Base-by-base conservation (phyloP, 1,140 invertebrate genomes). In the Bombus superbus region DNA sequence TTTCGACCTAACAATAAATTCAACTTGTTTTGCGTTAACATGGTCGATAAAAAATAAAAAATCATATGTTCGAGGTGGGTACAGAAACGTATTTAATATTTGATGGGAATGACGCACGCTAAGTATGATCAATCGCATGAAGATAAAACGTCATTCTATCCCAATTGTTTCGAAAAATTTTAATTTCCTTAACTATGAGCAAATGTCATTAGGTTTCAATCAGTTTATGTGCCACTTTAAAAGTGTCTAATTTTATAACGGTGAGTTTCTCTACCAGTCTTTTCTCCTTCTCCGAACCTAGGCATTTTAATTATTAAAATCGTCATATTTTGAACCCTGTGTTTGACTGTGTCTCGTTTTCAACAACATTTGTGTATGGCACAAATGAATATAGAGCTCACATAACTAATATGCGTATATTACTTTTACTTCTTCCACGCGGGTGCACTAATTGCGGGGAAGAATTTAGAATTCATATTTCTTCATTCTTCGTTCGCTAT, bases 211-310 rank as follows among this genome's bases (percentile, higher is more conserved):
- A 83, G 44, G 59, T 87, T 88, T 88, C 66, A 47, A 85, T 88
- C 73, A 38, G 84, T 80, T 76, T 88, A 83, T 62, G 69, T 75
- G 62, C 59, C 86, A 81, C 68, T 81, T 88, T 89, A 77, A 18
- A 78, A 85, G 69, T 84, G 68, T 84, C 88, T 92, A 92, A 79
- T 83, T 93, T 84, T 90, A 90, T 83, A 91, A 86, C 88, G 88
- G 82, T 85, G 86, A 88, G 75, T 91, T 91, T 91, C 69, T 92
- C 91, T 93, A 93, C 91, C 93, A 94, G 93, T 94, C 93, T 94
- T 94, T 91, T 92, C 78, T 93, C 86, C 85, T 91, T 93, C 84
- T 91, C 93, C 90, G 72, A 92, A 91, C 84, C 86, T 94, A 93
- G 87, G 82, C 89, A 80, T 92, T 91, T 87, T 90, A 88, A 89